Evolutionary conservation across 2,113 vertebrate species (phyloP), one percentile per base, ranked within the genome.

Genomic region (Bubo scandiacus): DNA sequence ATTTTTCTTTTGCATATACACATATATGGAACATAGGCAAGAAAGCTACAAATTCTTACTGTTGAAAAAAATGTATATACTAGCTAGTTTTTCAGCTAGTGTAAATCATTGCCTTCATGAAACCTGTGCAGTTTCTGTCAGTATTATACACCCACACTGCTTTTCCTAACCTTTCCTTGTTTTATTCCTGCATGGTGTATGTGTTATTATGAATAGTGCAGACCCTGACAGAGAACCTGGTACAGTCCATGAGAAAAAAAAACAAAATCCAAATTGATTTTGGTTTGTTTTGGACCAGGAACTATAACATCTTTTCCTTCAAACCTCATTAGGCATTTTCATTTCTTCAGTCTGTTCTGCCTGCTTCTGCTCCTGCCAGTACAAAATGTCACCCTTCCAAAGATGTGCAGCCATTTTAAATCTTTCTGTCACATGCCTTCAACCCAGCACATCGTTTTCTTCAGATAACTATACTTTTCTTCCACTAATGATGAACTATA

Each of bases 281-380:
- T 45, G 12, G 5, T 90, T 12, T 74, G 9, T 40, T 91, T 88
- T 83, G 49, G 54, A 65, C 66, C 11, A 87, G 55, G 25, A 23
- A 49, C 25, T 86, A 3, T 23, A 85, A 91, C 18, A 72, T 21
- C 16, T 62, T 88, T 92, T 26, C 15, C 40, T 94, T 95, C 74
- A 90, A 81, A 86, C 36, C 74, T 91, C 84, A 72, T 91, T 80
- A 96, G 30, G 22, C 42, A 62, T 85, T 92, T 95, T 82, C 26
- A 8, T 62, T 65, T 67, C 42, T 71, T 79, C 34, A 49, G 20
- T 61, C 40, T 84, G 9, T 85, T 91, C 81, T 89, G 17, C n/a
- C 47, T 79, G 16, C 11, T 51, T 85, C 88, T 86, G 38, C n/a
- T 93, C 26, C 62, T 88, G 74, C 63, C 66, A 82, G 45, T 42